Evolutionary conservation across 1,140 invertebrate species (phyloP).

Genomic region (Rhyacophila brunnea): DNA sequence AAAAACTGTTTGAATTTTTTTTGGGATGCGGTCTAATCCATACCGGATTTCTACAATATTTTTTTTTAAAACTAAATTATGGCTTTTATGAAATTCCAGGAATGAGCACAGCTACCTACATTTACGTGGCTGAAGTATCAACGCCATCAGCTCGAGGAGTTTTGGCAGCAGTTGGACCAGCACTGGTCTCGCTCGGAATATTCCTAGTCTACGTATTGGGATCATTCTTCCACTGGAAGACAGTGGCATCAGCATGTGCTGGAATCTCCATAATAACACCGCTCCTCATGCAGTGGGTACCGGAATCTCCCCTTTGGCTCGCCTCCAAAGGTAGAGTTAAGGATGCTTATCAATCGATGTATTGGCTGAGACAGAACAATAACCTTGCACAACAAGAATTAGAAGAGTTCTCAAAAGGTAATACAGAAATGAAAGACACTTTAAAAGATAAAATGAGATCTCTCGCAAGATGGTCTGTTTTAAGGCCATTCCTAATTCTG

Average conservation of each 20-base stretch:
- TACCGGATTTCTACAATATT: too few species aligned
- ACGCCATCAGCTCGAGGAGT: constrained; percentile 56
- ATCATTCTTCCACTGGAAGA: constrained; percentile 62
- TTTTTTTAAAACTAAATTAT: too few species aligned
- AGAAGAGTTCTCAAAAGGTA: constrained; percentile 53
- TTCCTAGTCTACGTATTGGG: constrained; percentile 64
- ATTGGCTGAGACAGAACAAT: constrained; percentile 59
- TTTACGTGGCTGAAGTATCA: constrained; percentile 63
- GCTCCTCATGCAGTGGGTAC: constrained; percentile 61
- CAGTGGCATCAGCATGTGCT: constrained; percentile 61
- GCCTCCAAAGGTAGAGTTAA: constrained; percentile 56
- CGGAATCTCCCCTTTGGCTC: constrained; percentile 68
- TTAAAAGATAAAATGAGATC: constrained; percentile 46
- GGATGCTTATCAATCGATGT: constrained; percentile 56
- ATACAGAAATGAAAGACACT: constrained; percentile 45
- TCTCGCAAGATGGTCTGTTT: constrained; percentile 40
- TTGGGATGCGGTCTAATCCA: too few species aligned
- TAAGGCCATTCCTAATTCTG: constrained; percentile 66
- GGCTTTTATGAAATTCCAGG: too few species aligned
- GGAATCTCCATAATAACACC: constrained; percentile 58
- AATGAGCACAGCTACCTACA: constrained; percentile 61
- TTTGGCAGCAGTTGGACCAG: constrained; percentile 61
- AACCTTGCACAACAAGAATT: constrained; percentile 58
- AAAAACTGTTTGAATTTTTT: not conserved
- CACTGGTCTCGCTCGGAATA: constrained; percentile 65